Evolutionary conservation across 1,140 invertebrate species (phyloP).

Genomic region (Sycophila sp.): DNA sequence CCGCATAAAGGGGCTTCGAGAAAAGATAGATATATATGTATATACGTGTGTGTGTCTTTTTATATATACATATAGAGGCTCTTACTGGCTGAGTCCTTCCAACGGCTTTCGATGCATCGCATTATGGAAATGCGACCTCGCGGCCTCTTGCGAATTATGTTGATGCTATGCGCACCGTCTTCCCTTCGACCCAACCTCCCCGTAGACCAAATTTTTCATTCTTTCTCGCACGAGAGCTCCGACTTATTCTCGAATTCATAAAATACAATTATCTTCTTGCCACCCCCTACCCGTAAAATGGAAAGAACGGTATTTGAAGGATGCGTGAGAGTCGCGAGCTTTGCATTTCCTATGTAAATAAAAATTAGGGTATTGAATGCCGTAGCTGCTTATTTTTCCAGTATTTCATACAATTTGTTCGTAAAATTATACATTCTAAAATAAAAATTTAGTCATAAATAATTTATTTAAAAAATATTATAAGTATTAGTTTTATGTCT

Average conservation of each 20-base stretch:
- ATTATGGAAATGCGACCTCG: slow-evolving; percentile 61
- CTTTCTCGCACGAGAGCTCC: slow-evolving; percentile 30
- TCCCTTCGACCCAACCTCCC: slow-evolving; percentile 12
- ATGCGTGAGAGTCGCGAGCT: no score
- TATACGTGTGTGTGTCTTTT: no score
- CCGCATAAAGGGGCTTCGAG: background rate
- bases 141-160: slow-evolving; percentile 59
- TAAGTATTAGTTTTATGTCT: no score
- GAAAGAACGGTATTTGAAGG: background rate
- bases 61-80: no score
- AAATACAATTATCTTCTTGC: slow-evolving; percentile 56
- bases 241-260: slow-evolving; percentile 57
- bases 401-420: no score
- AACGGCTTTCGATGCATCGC: slow-evolving; percentile 58
- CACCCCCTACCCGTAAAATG: no score
- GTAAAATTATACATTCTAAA: no score
- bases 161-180: slow-evolving; percentile 57
- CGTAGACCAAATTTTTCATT: background rate
- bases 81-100: slow-evolving; percentile 3
- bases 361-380: no score
- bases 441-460: no score
- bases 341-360: no score
- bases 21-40: background rate
- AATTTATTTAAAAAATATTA: no score
- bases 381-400: no score